A percentile compares a stretch with the other conserved stretches of the same genome.
These are phyloP conservation scores for Papilio elwesi DNA, from an alignment of 2,888 invertebrate species.

Conservation along the genomic window DNA sequence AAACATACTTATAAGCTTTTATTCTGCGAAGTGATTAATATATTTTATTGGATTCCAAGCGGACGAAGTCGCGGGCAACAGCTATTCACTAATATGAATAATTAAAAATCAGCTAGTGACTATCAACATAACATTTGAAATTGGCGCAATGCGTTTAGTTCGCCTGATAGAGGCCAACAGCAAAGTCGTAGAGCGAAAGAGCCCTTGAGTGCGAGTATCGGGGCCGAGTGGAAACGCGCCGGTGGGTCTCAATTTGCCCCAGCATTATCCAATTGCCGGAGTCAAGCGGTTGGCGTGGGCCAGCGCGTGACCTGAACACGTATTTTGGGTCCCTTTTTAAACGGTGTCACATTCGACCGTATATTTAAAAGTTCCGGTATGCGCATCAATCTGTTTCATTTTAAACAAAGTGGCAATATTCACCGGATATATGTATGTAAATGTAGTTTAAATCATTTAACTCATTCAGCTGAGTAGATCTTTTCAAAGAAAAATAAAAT, in stretches of 20 bases:
- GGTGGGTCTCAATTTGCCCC: slow-evolving; percentile 73
- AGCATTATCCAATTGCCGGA: slow-evolving; percentile 75
- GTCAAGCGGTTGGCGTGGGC: slow-evolving; percentile 82
- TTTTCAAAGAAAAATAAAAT: no score
- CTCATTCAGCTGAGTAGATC: no score
- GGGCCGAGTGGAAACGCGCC: slow-evolving; percentile 66
- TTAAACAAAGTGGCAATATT: background rate
- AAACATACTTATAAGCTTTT: no score
- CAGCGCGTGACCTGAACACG: slow-evolving; percentile 74
- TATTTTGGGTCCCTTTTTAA: slow-evolving; percentile 56
- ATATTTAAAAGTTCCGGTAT: slow-evolving; percentile 19
- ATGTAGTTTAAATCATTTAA: no score
- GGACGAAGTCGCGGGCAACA: no score
- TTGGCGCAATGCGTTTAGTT: background rate
- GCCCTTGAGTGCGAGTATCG: slow-evolving; percentile 67
- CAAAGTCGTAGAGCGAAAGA: slow-evolving; percentile 55
- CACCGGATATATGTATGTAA: background rate
- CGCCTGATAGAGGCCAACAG: slow-evolving; percentile 71
- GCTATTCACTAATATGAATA: no score
- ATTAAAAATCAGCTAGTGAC: no score
- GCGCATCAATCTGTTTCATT: slow-evolving; percentile 7
- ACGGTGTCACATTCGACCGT: slow-evolving; percentile 22
- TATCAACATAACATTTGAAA: background rate
- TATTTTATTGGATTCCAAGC: no score
- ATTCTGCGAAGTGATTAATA: no score